A percentile compares a stretch with the other conserved stretches of the same genome.
These are phyloP conservation scores for Cranoglanis bouderius DNA, from an alignment of 2,113 vertebrate genomes.

Conservation along the genomic window DNA sequence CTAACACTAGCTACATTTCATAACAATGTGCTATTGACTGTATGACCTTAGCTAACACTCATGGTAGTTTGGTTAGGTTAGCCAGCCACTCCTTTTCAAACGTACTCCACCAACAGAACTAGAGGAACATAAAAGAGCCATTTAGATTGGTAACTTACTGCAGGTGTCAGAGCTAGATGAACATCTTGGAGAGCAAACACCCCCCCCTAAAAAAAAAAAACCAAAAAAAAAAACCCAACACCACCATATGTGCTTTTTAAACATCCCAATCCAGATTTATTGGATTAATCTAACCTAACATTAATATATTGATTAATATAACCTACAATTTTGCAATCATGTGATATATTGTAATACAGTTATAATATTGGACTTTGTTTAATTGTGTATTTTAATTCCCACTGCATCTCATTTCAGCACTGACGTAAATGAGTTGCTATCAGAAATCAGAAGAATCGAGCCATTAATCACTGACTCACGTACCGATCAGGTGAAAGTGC, in stretches of 20 bases:
- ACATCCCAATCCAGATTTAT: not conserved
- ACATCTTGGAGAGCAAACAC: no score
- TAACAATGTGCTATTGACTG: not conserved
- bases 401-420: conserved; percentile 68
- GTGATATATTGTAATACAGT: not conserved
- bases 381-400: not conserved
- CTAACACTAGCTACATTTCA: not conserved
- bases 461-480: conserved; percentile 84
- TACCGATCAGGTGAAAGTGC: conserved; percentile 76
- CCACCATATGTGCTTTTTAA: not conserved
- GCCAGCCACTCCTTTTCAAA: not conserved
- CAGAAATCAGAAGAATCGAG: conserved; percentile 81
- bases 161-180: no score
- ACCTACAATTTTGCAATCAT: not conserved
- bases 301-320: not conserved
- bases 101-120: not conserved
- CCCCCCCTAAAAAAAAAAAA: no score
- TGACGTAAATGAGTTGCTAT: conserved; percentile 77
- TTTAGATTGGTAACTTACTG: no score
- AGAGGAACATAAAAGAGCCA: no score
- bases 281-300: not conserved
- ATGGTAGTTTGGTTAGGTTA: not conserved
- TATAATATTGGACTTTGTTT: not conserved
- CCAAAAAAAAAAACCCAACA: not conserved
- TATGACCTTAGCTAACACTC: not conserved